phyloP scores from a whole-genome alignment of 1,140 invertebrate species.

The Argopecten irradians region DNA sequence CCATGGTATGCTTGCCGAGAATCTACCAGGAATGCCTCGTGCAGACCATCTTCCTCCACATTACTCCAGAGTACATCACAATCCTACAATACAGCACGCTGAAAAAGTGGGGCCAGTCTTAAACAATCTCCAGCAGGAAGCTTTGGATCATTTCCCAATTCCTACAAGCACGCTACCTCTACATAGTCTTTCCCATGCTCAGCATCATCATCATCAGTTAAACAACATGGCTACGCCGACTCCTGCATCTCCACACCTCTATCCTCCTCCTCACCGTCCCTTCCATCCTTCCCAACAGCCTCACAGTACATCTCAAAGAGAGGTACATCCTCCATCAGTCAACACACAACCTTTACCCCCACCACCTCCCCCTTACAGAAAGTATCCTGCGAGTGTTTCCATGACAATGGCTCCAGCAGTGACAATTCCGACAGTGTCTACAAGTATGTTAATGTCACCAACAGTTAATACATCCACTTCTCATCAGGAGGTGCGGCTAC shows the following conservation, averaged over 20 bases:
- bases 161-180: constrained; percentile 20
- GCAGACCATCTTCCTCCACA: not conserved
- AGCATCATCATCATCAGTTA: constrained; percentile 21
- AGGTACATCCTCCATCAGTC: constrained; percentile 27
- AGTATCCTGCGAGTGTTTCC: constrained; percentile 31
- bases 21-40: constrained; percentile 43
- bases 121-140: not conserved
- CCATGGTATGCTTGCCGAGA: constrained; percentile 45
- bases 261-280: constrained; percentile 38
- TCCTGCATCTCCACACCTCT: not conserved
- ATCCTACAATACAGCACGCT: not conserved
- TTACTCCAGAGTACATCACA: not conserved
- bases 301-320: constrained; percentile 29
- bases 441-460: not conserved
- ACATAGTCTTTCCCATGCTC: not conserved
- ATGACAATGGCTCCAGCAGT: constrained; percentile 42
- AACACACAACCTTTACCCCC: not conserved
- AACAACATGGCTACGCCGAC: not conserved
- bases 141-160: not conserved
- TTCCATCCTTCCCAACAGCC: constrained; percentile 30
- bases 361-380: constrained; percentile 28
- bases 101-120: not conserved
- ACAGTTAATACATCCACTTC: not conserved
- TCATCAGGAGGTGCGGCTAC: not conserved
- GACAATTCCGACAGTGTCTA: constrained; percentile 34